These are phyloP conservation scores for Harpagifer antarcticus DNA, from an alignment of 2,797 vertebrate genomes.

Conservation along the genomic window DNA sequence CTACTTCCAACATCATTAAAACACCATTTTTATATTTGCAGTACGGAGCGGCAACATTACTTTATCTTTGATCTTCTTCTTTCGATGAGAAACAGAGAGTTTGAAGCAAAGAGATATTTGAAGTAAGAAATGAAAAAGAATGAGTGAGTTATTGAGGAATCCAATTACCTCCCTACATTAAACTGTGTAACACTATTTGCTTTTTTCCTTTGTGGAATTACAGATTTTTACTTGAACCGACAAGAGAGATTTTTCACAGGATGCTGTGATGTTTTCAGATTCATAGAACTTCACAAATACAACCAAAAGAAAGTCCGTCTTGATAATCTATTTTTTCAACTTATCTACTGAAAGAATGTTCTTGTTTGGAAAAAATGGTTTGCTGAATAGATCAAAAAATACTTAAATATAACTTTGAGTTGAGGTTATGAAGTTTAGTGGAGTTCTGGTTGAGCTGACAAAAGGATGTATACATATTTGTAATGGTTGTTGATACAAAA, in stretches of 20 bases:
- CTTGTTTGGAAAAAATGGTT: slow-evolving; percentile 4
- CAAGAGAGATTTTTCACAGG: not conserved
- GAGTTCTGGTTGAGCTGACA: not conserved
- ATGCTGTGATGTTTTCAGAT: not conserved
- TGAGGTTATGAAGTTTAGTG: slow-evolving; percentile 2
- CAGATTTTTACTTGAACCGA: not conserved
- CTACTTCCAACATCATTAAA: slow-evolving; percentile 23
- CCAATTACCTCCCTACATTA: slow-evolving; percentile 20
- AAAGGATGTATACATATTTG: not conserved
- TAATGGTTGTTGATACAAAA: slow-evolving; percentile 1
- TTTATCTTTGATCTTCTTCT: not conserved
- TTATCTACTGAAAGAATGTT: not conserved
- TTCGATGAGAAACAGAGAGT: not conserved
- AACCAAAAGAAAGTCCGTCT: not conserved
- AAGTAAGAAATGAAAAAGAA: slow-evolving; percentile 4
- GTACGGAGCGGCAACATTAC: not conserved
- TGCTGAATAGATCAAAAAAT: not conserved
- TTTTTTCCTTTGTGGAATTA: slow-evolving; percentile 3
- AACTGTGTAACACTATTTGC: not conserved
- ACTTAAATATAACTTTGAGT: not conserved
- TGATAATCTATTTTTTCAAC: not conserved
- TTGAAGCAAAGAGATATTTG: slow-evolving; percentile 6
- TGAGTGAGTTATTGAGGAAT: slow-evolving; percentile 28
- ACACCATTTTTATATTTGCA: not conserved
- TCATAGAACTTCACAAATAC: not conserved